A percentile compares a stretch with the other conserved stretches of the same genome.
These are phyloP conservation scores for Coptodon bakossiorum DNA, from an alignment of 2,113 vertebrate genomes.

Conservation along the genomic window DNA sequence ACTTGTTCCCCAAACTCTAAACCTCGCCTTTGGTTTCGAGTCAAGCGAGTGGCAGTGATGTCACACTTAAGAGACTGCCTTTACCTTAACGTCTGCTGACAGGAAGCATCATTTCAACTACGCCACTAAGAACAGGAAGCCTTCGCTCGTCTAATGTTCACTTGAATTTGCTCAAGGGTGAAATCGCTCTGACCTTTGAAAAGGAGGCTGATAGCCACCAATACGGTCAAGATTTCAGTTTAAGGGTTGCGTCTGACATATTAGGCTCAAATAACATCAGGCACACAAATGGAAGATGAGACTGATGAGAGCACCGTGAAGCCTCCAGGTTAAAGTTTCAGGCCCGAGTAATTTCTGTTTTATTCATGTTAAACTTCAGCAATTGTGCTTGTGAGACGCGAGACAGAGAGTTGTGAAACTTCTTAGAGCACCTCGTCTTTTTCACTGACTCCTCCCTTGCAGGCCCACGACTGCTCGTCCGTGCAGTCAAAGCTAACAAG, in stretches of 20 bases:
- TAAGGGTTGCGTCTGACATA: accelerated
- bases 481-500: background rate
- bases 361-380: background rate
- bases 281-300: background rate
- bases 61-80: slow-evolving; percentile 75
- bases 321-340: background rate
- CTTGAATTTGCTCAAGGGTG: slow-evolving; percentile 25
- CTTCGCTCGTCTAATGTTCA: slow-evolving; percentile 11
- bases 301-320: background rate
- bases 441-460: background rate
- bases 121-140: slow-evolving; percentile 65
- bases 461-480: background rate
- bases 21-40: slow-evolving; percentile 62
- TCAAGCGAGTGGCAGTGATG: slow-evolving; percentile 69
- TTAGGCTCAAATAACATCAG: background rate
- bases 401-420: background rate
- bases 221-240: background rate
- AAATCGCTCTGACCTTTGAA: background rate
- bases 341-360: background rate
- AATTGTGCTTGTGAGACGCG: background rate
- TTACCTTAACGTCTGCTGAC: slow-evolving; percentile 66
- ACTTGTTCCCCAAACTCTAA: slow-evolving; percentile 69
- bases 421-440: background rate
- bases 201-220: background rate
- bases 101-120: slow-evolving; percentile 59